Percentiles rank a stretch among this genome's conserved stretches.
These are phyloP conservation scores for Prorops nasuta DNA, from an alignment of 1,140 invertebrate genomes.

Conservation along the genomic window DNA sequence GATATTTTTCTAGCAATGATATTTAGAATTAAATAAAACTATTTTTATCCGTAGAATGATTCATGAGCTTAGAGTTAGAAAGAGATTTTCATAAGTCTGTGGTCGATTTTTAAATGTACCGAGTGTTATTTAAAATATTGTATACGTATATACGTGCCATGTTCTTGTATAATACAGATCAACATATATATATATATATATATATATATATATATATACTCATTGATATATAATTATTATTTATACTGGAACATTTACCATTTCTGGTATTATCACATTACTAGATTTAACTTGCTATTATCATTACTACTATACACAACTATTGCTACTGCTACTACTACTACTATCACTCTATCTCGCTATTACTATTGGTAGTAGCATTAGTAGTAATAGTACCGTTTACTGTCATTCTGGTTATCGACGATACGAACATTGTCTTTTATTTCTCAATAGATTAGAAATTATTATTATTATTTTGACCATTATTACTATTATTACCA, in stretches of 20 bases:
- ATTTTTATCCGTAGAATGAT: too few relatives aligned
- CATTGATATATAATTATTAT: too few relatives aligned
- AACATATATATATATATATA: not conserved
- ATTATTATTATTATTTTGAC: constrained; percentile 12
- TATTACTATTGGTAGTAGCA: too few relatives aligned
- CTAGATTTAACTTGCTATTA: not conserved
- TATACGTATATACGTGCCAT: constrained; percentile 11
- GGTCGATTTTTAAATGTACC: not conserved
- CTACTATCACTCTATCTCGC: too few relatives aligned
- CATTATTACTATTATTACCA: constrained; percentile 12
- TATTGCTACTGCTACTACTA: constrained; percentile 3
- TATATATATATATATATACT: not conserved
- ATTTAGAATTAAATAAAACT: too few relatives aligned
- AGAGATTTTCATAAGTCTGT: not conserved
- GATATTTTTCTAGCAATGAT: too few relatives aligned
- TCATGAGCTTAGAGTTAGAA: not conserved
- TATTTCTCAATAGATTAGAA: too few relatives aligned
- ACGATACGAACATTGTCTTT: not conserved
- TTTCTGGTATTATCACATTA: not conserved
- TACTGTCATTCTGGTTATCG: too few relatives aligned
- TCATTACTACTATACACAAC: not conserved
- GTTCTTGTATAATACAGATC: too few relatives aligned
- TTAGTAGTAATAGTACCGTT: too few relatives aligned
- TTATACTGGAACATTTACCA: too few relatives aligned
- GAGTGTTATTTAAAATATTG: constrained; percentile 16